phyloP scores from a whole-genome alignment of 2,113 vertebrate genomes.

The Pelodiscus sinensis region DNA sequence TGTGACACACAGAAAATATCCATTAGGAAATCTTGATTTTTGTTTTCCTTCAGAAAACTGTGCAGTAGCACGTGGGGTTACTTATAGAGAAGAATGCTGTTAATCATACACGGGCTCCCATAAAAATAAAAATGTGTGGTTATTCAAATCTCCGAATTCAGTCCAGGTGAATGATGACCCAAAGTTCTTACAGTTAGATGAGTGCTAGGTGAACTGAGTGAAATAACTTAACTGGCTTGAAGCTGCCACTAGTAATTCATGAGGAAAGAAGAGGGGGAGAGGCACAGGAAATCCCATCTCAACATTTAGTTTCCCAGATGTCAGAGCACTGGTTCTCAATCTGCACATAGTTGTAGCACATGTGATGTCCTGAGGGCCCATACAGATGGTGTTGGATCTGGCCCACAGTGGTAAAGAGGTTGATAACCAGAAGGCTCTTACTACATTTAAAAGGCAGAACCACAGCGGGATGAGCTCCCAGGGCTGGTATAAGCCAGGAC shows the following conservation, averaged over 20 bases:
- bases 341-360: too few species aligned
- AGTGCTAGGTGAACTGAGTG: background rate
- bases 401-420: too few species aligned
- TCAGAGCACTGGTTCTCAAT: background rate
- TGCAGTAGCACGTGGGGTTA: background rate
- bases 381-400: too few species aligned
- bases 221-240: background rate
- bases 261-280: background rate
- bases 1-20: background rate
- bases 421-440: too few species aligned
- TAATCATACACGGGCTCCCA: background rate
- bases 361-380: too few species aligned
- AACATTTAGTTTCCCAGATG: background rate
- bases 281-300: background rate
- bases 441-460: too few species aligned
- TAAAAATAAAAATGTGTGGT: background rate
- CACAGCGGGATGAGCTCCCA: too few species aligned
- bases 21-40: background rate
- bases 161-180: background rate
- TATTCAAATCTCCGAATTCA: background rate
- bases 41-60: background rate
- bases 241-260: background rate
- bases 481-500: too few species aligned
- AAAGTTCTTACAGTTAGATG: background rate
- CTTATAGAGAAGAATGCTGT: background rate